phyloP scores from a whole-genome alignment of 2,113 vertebrate species.

The Ictalurus furcatus region DNA sequence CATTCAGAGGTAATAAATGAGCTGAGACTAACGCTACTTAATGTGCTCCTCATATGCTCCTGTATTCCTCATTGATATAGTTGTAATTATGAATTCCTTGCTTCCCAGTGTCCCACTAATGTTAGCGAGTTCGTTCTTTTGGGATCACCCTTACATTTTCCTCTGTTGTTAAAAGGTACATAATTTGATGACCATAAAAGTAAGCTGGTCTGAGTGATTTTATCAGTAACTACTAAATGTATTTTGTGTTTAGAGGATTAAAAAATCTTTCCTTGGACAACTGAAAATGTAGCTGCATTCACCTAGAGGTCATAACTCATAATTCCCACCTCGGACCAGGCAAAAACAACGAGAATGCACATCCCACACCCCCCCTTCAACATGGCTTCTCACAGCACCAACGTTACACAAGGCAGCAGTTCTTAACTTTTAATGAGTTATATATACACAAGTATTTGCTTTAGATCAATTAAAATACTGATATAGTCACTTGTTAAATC shows the following conservation, averaged over 20 bases:
- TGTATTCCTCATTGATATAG: not conserved
- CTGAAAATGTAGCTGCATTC: no score
- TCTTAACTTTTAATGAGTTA: no score
- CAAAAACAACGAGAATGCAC: not conserved
- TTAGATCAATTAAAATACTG: not conserved
- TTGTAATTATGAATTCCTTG: not conserved
- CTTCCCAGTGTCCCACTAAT: not conserved
- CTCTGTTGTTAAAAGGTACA: not conserved
- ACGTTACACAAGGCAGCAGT: no score
- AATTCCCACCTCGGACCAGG: not conserved
- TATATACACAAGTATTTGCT: not conserved
- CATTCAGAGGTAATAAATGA: not conserved
- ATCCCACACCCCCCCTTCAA: no score
- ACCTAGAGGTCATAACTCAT: not conserved
- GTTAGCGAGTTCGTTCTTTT: not conserved
- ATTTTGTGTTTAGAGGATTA: not conserved
- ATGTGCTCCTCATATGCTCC: not conserved
- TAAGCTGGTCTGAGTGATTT: not conserved
- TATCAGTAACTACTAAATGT: not conserved
- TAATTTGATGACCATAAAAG: not conserved
- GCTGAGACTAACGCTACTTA: not conserved
- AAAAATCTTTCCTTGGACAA: not conserved
- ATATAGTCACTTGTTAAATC: not conserved
- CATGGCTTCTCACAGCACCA: no score
- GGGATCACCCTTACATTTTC: not conserved